Evolutionary conservation across 2,888 invertebrate genomes (phyloP).

Genomic region (Mythimna vitellina): DNA sequence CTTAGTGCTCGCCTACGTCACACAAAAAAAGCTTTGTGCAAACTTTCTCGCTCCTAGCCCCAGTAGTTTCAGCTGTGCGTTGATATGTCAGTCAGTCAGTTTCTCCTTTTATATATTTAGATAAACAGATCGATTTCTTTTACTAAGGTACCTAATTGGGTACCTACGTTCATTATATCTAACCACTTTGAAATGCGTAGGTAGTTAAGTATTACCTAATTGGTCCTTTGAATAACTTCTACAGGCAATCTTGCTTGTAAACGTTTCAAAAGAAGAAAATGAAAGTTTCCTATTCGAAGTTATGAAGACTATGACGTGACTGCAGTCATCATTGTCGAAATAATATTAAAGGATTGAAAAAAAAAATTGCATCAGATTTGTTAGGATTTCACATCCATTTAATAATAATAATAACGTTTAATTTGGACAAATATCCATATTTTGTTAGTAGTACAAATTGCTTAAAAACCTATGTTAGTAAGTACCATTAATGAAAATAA

Average conservation of each 20-base stretch:
- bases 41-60: too few species aligned
- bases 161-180: neutral
- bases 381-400: neutral
- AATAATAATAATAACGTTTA: too few species aligned
- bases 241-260: constrained; percentile 4
- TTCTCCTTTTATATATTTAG: too few species aligned
- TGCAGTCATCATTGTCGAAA: constrained; percentile 17
- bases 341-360: neutral
- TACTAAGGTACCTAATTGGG: neutral
- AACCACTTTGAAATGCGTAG: constrained; percentile 21
- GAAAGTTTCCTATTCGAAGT: constrained; percentile 22
- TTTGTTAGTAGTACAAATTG: too few species aligned
- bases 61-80: too few species aligned
- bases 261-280: constrained; percentile 29
- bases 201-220: constrained; percentile 25
- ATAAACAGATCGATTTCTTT: constrained; percentile 5
- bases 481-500: too few species aligned
- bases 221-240: constrained; percentile 24
- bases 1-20: too few species aligned
- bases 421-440: too few species aligned
- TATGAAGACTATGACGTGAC: constrained; percentile 18
- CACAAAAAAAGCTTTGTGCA: too few species aligned
- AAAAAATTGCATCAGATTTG: neutral
- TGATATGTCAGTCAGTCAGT: too few species aligned
- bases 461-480: too few species aligned